A percentile compares a stretch with the other conserved stretches of the same genome.
Conservation (phyloP, 2,797 vertebrate genomes). For the Pachyuromys duprasi region DNA sequence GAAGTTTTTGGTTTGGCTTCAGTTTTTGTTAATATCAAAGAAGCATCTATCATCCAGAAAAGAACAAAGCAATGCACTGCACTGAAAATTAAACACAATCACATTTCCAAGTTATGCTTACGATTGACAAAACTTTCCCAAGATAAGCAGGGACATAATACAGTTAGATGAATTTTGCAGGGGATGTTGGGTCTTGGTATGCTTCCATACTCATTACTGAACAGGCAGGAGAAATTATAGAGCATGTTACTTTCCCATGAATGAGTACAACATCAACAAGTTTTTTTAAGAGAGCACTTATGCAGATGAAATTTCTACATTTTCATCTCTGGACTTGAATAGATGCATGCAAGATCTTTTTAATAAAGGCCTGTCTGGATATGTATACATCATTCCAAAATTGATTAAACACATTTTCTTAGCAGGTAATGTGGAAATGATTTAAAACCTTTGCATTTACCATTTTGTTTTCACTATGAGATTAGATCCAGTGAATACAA, state of each 20-base stretch:
- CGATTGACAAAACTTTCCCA: conserved; percentile 2
- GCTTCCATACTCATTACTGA: conserved; percentile 38
- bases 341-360: not conserved
- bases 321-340: conserved; percentile 16
- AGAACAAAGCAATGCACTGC: conserved; percentile 42
- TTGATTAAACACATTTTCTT: conserved; percentile 24
- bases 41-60: not conserved
- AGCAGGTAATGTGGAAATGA: not conserved
- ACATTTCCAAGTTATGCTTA: conserved; percentile 42
- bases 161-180: conserved; percentile 50
- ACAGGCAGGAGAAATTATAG: not conserved
- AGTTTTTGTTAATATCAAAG: conserved; percentile 33
- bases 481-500: not conserved
- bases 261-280: conserved; percentile 54
- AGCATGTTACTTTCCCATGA: conserved; percentile 58
- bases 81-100: conserved; percentile 46
- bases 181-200: conserved; percentile 43
- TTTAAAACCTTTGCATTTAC: conserved; percentile 33
- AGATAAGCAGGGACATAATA: conserved; percentile 38
- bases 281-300: conserved; percentile 31
- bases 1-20: not conserved
- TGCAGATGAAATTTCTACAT: not conserved
- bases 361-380: conserved; percentile 11
- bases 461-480: not conserved
- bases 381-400: conserved; percentile 6